phyloP scores from a whole-genome alignment of 2,888 invertebrate genomes.

The Agrochola circellaris region DNA sequence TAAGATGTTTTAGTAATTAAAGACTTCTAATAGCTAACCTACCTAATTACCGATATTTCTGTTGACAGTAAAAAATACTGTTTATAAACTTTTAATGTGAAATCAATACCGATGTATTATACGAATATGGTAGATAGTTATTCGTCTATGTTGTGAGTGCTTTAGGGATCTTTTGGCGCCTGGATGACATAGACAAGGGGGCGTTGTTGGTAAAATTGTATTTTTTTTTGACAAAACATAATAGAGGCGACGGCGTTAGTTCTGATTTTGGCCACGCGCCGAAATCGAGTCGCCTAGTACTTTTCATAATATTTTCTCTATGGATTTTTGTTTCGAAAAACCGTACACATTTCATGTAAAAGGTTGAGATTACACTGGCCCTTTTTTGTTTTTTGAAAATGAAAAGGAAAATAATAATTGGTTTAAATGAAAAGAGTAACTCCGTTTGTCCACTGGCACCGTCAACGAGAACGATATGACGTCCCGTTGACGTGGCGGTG shows the following conservation, averaged over 20 bases:
- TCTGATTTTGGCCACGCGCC: no score
- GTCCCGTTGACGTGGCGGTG: no score
- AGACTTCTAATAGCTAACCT: neutral
- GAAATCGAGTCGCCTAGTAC: no score
- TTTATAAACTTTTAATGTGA: neutral
- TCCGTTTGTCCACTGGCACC: no score
- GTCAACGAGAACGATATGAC: no score
- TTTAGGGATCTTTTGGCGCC: no score
- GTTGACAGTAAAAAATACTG: neutral
- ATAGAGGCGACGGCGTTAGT: no score
- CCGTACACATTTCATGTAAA: neutral
- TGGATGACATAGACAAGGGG: no score
- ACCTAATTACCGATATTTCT: neutral
- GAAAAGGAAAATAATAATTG: neutral
- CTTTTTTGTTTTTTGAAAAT: neutral
- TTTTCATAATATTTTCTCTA: neutral
- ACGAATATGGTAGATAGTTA: no score
- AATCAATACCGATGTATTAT: neutral
- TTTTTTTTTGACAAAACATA: no score
- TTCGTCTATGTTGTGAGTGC: no score
- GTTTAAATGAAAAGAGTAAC: neutral
- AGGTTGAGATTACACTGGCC: neutral
- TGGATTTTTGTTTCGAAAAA: neutral
- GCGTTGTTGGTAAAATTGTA: no score
- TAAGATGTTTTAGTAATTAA: slow-evolving; percentile 18